Conservation (phyloP, 2,113 vertebrate genomes). For the Abramis brama region DNA sequence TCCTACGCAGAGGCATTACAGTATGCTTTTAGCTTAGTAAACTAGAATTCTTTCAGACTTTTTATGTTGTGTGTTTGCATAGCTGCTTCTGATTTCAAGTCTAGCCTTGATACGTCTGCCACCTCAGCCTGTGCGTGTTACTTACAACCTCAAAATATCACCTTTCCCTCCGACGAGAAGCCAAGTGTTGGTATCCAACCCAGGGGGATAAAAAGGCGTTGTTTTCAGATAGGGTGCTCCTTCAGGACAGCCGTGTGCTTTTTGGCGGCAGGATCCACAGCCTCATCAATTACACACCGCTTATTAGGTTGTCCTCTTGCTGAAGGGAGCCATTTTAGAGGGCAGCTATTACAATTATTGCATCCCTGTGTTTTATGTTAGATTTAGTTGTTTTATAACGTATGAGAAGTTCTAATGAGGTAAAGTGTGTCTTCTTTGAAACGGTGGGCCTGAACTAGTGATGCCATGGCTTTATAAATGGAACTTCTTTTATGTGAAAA, state of each 20-base stretch:
- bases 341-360: slow-evolving; percentile 73
- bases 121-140: slow-evolving; percentile 46
- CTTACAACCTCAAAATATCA: slow-evolving; percentile 55
- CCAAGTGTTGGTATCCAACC: slow-evolving; percentile 45
- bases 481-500: slow-evolving; percentile 11
- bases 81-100: slow-evolving; percentile 16
- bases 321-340: slow-evolving; percentile 65
- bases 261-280: slow-evolving; percentile 35
- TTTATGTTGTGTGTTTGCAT: background rate
- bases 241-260: slow-evolving; percentile 47
- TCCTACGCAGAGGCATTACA: background rate
- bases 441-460: slow-evolving; percentile 36
- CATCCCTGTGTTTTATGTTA: slow-evolving; percentile 63
- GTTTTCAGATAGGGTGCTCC: slow-evolving; percentile 47
- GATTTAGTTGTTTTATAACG: slow-evolving; percentile 68
- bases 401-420: slow-evolving; percentile 63
- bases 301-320: slow-evolving; percentile 71
- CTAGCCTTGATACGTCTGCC: slow-evolving; percentile 36
- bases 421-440: slow-evolving; percentile 60
- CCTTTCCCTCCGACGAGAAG: slow-evolving; percentile 28
- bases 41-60: background rate
- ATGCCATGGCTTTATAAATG: slow-evolving; percentile 37
- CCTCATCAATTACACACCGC: slow-evolving; percentile 67
- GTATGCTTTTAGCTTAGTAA: background rate
- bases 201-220: slow-evolving; percentile 51